These are phyloP conservation scores for Oreochromis grahami DNA, from an alignment of 2,797 vertebrate genomes.

Conservation along the genomic window DNA sequence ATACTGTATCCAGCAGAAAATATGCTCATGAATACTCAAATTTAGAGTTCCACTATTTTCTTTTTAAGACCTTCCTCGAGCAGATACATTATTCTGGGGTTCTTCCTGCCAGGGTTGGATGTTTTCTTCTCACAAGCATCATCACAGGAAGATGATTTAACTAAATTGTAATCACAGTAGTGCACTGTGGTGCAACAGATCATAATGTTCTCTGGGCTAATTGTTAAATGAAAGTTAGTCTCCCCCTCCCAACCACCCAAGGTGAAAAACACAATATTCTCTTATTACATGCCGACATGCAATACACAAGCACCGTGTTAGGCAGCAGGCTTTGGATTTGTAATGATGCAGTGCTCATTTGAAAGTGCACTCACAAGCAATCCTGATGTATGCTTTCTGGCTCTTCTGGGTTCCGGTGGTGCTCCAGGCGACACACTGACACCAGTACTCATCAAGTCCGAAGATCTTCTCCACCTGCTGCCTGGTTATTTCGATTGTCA, in stretches of 20 bases:
- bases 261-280: not conserved
- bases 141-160: constrained; percentile 35
- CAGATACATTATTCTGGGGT: constrained; percentile 14
- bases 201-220: constrained; percentile 41
- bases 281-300: constrained; percentile 9
- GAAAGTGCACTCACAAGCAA: constrained; percentile 88
- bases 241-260: not conserved
- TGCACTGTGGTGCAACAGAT: constrained; percentile 41
- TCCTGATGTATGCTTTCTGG: constrained; percentile 93
- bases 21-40: constrained; percentile 66
- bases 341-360: constrained; percentile 5
- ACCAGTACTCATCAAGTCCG: constrained; percentile 97
- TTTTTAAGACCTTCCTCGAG: constrained; percentile 20
- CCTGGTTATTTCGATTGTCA: constrained; percentile 93
- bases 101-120: not conserved
- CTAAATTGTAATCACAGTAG: constrained; percentile 52
- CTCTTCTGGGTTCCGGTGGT: constrained; percentile 97
- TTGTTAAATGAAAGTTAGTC: constrained; percentile 49
- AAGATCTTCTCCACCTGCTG: constrained; percentile 99
- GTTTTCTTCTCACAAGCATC: constrained; percentile 16
- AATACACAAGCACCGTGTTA: constrained; percentile 19
- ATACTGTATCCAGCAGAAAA: constrained; percentile 58
- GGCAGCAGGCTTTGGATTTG: not conserved
- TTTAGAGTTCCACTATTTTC: constrained; percentile 49
- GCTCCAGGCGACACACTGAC: constrained; percentile 99